Evolutionary conservation across 1,140 invertebrate species (phyloP).

Genomic region (Agrypnia vestita): DNA sequence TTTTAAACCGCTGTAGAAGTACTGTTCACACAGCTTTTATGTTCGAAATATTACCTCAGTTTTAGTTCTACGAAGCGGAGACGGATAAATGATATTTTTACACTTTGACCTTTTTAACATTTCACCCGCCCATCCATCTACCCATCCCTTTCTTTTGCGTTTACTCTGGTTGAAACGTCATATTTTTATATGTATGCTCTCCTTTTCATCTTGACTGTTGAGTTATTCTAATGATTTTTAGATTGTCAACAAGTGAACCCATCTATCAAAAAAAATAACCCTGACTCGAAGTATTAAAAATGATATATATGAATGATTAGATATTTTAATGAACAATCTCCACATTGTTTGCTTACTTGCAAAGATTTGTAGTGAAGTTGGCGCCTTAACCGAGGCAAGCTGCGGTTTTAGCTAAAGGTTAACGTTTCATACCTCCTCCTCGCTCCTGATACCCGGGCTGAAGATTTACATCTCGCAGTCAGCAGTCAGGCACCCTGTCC

Average conservation of each 20-base stretch:
- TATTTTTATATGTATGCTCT: slow-evolving; percentile 26
- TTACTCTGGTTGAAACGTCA: slow-evolving; percentile 31
- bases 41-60: slow-evolving; percentile 37
- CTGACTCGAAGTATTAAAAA: no score
- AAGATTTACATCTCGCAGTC: slow-evolving; percentile 60
- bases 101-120: slow-evolving; percentile 33
- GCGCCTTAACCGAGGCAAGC: slow-evolving; percentile 42
- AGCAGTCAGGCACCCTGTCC: neutral
- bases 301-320: no score
- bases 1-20: slow-evolving; percentile 24
- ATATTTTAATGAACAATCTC: no score
- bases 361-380: neutral
- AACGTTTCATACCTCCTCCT: slow-evolving; percentile 59
- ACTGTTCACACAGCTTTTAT: slow-evolving; percentile 25
- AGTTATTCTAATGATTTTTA: neutral
- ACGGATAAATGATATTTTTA: slow-evolving; percentile 46
- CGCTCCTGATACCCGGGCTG: slow-evolving; percentile 39
- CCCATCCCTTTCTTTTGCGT: slow-evolving; percentile 5
- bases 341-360: no score
- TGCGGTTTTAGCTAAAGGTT: slow-evolving; percentile 59
- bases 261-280: no score
- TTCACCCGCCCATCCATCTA: slow-evolving; percentile 6
- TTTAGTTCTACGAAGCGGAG: slow-evolving; percentile 22
- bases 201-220: slow-evolving; percentile 40
- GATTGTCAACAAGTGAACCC: no score